A percentile compares a stretch with the other conserved stretches of the same genome.
These are phyloP conservation scores for Formica aserva DNA, from an alignment of 2,888 invertebrate species.

Conservation along the genomic window DNA sequence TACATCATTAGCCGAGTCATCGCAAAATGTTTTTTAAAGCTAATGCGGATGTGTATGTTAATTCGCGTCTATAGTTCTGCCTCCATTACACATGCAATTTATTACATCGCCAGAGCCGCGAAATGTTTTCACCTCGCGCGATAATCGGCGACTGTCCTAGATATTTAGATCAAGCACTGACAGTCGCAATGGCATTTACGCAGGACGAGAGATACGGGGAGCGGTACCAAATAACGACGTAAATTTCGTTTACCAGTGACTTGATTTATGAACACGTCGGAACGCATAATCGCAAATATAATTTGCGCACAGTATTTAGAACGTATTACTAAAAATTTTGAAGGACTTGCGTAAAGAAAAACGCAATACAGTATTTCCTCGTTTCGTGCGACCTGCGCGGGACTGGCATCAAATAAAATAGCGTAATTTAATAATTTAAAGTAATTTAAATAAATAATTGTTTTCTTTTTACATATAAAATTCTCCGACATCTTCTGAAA, in stretches of 20 bases:
- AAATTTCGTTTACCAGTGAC: background rate
- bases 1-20: constrained; percentile 67
- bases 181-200: constrained; percentile 55
- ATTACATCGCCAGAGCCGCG: constrained; percentile 50
- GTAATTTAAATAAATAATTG: no score
- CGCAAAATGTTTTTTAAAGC: constrained; percentile 62
- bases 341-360: constrained; percentile 14
- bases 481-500: no score
- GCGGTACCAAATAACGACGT: constrained; percentile 15
- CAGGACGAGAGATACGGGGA: constrained; percentile 31
- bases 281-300: background rate
- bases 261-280: constrained; percentile 9
- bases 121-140: constrained; percentile 59
- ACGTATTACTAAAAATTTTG: constrained; percentile 25
- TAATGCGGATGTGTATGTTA: constrained; percentile 59
- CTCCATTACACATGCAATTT: constrained; percentile 69
- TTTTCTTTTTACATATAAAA: no score
- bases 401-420: no score
- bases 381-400: no score
- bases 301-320: constrained; percentile 13
- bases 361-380: constrained; percentile 12
- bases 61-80: constrained; percentile 63
- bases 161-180: constrained; percentile 50
- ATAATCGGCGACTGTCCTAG: constrained; percentile 53
- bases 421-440: no score